A percentile compares a stretch with the other conserved stretches of the same genome.
Evolutionary conservation across 2,888 invertebrate genomes (phyloP).

Genomic region (Acanthosepion lycidas): DNA sequence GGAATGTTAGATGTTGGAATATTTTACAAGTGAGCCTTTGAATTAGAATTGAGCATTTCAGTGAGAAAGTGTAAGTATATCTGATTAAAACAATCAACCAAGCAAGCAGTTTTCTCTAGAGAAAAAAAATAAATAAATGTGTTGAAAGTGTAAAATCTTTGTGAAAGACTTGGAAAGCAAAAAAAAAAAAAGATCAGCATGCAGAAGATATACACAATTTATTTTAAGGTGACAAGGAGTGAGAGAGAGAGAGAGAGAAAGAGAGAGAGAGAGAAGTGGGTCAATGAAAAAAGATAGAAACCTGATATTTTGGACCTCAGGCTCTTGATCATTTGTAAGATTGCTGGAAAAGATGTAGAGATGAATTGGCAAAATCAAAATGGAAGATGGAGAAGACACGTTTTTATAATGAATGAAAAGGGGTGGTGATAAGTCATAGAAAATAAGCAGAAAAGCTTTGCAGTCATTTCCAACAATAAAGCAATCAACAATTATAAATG

Average conservation of each 20-base stretch:
- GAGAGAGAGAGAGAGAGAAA: neutral
- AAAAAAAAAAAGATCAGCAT: neutral
- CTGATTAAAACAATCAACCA: neutral
- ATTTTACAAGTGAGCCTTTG: too few species aligned
- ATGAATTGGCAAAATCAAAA: neutral
- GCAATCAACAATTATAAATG: too few species aligned
- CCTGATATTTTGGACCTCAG: conserved; percentile 33
- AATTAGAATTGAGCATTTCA: too few species aligned
- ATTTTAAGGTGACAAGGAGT: neutral
- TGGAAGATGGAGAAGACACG: neutral
- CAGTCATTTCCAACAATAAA: too few species aligned
- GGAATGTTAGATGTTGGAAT: too few species aligned
- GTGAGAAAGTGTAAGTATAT: too few species aligned
- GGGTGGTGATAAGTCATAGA: too few species aligned
- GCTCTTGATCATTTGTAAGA: conserved; percentile 46
- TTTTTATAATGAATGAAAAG: too few species aligned
- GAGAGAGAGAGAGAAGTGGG: too few species aligned
- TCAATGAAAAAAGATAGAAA: neutral
- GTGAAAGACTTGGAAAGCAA: neutral
- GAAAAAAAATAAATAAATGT: neutral
- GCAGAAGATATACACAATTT: neutral
- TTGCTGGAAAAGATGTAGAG: conserved; percentile 37
- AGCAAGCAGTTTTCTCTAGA: neutral
- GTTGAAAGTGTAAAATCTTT: neutral
- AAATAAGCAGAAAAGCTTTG: too few species aligned